Conservation (phyloP, 2,113 vertebrate species). For the Bufo gargarizans region DNA sequence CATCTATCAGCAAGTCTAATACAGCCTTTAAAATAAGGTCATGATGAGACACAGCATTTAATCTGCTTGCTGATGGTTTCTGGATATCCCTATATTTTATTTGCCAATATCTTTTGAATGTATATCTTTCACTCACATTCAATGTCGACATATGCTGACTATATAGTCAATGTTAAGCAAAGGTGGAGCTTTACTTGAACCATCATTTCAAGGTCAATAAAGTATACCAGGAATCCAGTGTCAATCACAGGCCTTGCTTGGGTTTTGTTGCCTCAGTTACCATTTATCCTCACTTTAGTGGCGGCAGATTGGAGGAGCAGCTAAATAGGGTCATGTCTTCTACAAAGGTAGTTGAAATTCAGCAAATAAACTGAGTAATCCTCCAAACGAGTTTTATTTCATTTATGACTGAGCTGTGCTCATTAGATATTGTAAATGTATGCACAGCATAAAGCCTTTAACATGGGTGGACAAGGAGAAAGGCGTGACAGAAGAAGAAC, state of each 20-base stretch:
- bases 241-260: conserved; percentile 3
- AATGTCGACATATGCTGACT: not conserved
- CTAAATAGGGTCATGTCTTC: not conserved
- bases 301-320: not conserved
- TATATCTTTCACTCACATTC: not conserved
- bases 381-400: not conserved
- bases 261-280: not conserved
- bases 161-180: not conserved
- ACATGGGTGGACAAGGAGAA: not conserved
- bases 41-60: not conserved
- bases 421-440: conserved; percentile 3
- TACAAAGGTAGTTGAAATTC: not conserved
- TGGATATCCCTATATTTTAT: not conserved
- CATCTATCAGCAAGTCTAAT: too few relatives aligned
- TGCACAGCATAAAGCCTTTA: conserved; percentile 2
- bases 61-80: not conserved
- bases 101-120: not conserved
- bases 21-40: not conserved
- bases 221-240: not conserved
- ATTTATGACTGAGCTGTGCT: not conserved
- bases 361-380: conserved; percentile 14
- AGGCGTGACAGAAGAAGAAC: conserved; percentile 42
- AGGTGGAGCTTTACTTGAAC: not conserved
- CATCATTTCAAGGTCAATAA: not conserved
- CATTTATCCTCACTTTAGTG: not conserved